A percentile compares a stretch with the other conserved stretches of the same genome.
These are phyloP conservation scores for Columbina picui DNA, from an alignment of 2,113 vertebrate species.

Conservation along the genomic window DNA sequence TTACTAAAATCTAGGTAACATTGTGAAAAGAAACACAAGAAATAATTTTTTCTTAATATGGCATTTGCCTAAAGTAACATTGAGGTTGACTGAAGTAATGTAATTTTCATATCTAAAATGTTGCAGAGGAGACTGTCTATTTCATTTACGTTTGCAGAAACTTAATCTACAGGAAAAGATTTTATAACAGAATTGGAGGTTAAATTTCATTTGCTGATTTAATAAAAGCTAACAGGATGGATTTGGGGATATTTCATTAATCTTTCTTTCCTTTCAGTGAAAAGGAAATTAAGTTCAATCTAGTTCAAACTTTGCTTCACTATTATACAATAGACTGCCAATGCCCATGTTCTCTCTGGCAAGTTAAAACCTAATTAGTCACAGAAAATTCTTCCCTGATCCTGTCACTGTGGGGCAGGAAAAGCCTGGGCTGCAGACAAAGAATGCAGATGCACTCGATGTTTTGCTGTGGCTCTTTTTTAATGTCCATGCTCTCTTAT, in stretches of 20 bases:
- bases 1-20: not conserved
- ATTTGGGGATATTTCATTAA: slow-evolving; percentile 99
- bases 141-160: slow-evolving; percentile 81
- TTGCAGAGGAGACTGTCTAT: slow-evolving; percentile 71
- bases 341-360: slow-evolving; percentile 83
- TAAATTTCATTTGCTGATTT: slow-evolving; percentile 96
- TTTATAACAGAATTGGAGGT: slow-evolving; percentile 81
- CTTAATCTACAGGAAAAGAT: slow-evolving; percentile 86
- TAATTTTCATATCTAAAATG: slow-evolving; percentile 77
- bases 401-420: slow-evolving; percentile 78
- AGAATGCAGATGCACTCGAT: slow-evolving; percentile 58
- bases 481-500: not conserved
- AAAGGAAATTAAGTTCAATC: slow-evolving; percentile 94
- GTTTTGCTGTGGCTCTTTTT: slow-evolving; percentile 16
- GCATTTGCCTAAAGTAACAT: slow-evolving; percentile 71
- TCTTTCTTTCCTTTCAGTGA: slow-evolving; percentile 93
- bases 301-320: slow-evolving; percentile 84
- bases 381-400: slow-evolving; percentile 89
- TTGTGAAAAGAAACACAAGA: slow-evolving; percentile 29
- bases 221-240: slow-evolving; percentile 97
- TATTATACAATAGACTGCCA: slow-evolving; percentile 81
- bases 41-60: slow-evolving; percentile 62
- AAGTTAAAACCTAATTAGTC: slow-evolving; percentile 90
- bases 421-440: slow-evolving; percentile 61
- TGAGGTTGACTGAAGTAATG: slow-evolving; percentile 76